Evolutionary conservation across 2,797 vertebrate species (phyloP).

Genomic region (Parauchenoglanis punctatus): DNA sequence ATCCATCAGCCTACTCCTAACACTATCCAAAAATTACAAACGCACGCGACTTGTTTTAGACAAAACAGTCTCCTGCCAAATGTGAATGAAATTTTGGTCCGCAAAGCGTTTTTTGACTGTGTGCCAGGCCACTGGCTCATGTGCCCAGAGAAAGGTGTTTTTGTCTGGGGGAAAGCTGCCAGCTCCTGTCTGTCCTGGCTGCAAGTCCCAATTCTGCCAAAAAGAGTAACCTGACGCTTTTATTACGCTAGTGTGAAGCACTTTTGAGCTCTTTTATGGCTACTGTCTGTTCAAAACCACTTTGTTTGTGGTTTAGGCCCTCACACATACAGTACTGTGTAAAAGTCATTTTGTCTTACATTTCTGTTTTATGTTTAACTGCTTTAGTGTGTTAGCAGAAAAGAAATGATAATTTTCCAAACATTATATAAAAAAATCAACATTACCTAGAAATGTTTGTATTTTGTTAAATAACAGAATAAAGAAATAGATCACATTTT

Average conservation of each 20-base stretch:
- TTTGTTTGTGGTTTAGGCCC: slow-evolving; percentile 62
- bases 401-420: neutral
- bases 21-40: slow-evolving; percentile 77
- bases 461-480: neutral
- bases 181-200: slow-evolving; percentile 60
- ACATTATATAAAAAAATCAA: neutral
- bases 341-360: slow-evolving; percentile 12
- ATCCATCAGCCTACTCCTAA: slow-evolving; percentile 66
- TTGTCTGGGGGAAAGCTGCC: slow-evolving; percentile 74
- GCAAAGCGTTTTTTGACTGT: slow-evolving; percentile 65
- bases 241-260: slow-evolving; percentile 75
- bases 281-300: slow-evolving; percentile 66
- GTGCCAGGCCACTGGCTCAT: slow-evolving; percentile 70
- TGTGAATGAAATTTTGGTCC: slow-evolving; percentile 66
- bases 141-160: slow-evolving; percentile 78
- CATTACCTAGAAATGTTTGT: neutral
- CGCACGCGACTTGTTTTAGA: slow-evolving; percentile 67
- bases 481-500: neutral
- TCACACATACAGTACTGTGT: slow-evolving; percentile 58
- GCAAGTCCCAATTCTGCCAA: slow-evolving; percentile 64
- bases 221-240: slow-evolving; percentile 73
- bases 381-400: neutral
- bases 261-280: slow-evolving; percentile 72
- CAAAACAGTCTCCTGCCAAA: slow-evolving; percentile 75
- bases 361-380: neutral